phyloP scores from a whole-genome alignment of 1,140 invertebrate genomes.

The Parapsyche elsis region DNA sequence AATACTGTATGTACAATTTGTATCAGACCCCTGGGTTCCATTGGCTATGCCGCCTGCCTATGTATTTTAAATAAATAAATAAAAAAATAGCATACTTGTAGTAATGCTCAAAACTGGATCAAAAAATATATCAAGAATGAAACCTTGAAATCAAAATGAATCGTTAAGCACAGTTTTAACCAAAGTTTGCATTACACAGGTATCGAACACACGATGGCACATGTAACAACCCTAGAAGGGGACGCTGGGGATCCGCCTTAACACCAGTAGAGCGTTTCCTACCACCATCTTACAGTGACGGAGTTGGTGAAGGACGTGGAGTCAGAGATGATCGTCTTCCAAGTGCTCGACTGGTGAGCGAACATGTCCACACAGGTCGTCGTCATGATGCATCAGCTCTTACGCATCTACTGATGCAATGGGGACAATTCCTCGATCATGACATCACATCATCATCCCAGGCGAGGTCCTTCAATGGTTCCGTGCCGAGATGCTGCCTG shows the following conservation, averaged over 20 bases:
- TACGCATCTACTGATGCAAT: conserved; percentile 87
- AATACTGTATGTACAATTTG: no score
- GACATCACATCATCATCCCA: conserved; percentile 79
- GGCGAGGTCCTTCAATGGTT: conserved; percentile 81
- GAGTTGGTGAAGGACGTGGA: conserved; percentile 71
- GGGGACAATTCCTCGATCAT: conserved; percentile 87
- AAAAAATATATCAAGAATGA: no score
- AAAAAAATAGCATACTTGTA: no score
- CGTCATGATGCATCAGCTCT: conserved; percentile 69
- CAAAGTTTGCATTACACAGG: no score
- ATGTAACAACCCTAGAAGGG: conserved; percentile 83
- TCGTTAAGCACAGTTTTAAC: no score
- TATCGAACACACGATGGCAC: conserved; percentile 88
- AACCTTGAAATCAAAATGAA: no score
- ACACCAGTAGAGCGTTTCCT: conserved; percentile 85
- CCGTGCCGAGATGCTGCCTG: conserved; percentile 82
- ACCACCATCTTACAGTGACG: conserved; percentile 85
- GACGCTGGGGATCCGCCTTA: conserved; percentile 85
- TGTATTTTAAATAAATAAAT: no score
- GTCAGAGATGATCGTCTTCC: conserved; percentile 70
- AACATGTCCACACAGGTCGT: conserved; percentile 72
- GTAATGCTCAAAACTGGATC: no score
- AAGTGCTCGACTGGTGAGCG: conserved; percentile 75
- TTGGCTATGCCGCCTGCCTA: no score
- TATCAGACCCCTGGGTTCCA: no score